Percentiles rank a stretch among this genome's conserved stretches.
phyloP scores from a whole-genome alignment of 2,797 vertebrate species.

The Urosaurus nigricauda region DNA sequence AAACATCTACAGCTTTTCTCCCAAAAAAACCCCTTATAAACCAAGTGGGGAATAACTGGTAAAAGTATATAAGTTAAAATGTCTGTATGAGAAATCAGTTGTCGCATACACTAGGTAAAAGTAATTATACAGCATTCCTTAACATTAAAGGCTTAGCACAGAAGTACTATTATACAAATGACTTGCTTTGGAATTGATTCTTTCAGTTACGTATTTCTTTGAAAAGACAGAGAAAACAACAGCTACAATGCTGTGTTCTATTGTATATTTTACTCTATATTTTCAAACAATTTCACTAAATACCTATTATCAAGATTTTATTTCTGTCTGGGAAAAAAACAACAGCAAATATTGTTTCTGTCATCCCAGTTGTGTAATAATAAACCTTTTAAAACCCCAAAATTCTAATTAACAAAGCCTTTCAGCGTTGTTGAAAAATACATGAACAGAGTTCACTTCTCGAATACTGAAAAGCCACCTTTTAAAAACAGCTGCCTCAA shows the following conservation, averaged over 20 bases:
- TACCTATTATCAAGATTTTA: conserved; percentile 66
- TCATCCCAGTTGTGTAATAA: conserved; percentile 69
- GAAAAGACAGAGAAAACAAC: conserved; percentile 62
- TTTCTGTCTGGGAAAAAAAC: conserved; percentile 35
- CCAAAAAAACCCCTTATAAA: conserved; percentile 62
- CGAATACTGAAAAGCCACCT: conserved; percentile 46
- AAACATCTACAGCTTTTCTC: conserved; percentile 53
- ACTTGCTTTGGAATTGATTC: conserved; percentile 44
- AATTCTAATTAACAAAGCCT: conserved; percentile 41
- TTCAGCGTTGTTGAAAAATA: background rate
- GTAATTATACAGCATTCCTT: conserved; percentile 51
- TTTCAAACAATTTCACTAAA: conserved; percentile 59
- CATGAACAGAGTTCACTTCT: conserved; percentile 43
- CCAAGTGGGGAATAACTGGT: conserved; percentile 59
- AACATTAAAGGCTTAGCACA: conserved; percentile 60
- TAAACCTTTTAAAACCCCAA: conserved; percentile 49
- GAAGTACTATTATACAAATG: conserved; percentile 49
- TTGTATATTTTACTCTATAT: conserved; percentile 57
- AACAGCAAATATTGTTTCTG: conserved; percentile 55
- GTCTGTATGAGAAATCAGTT: conserved; percentile 49
- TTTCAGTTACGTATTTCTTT: conserved; percentile 20
- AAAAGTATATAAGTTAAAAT: conserved; percentile 26
- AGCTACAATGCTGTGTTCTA: conserved; percentile 56
- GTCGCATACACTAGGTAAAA: conserved; percentile 58
- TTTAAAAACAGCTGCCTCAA: conserved; percentile 68